Evolutionary conservation across 2,113 vertebrate species (phyloP), one percentile per base, ranked within the genome.

Genomic region (Patagioenas fasciata): DNA sequence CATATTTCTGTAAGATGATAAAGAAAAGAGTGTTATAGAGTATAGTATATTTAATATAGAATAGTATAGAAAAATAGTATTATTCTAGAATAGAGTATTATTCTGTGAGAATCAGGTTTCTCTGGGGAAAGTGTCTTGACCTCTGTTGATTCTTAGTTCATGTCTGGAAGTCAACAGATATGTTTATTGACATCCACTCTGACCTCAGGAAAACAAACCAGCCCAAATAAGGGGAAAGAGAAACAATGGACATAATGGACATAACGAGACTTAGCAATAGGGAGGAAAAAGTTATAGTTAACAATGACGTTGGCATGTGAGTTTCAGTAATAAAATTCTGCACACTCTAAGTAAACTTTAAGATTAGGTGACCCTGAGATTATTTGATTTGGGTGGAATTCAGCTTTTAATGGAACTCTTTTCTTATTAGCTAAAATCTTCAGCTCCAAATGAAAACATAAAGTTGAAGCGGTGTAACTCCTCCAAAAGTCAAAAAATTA

Each of bases 131-230:
- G 29, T 92, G 83, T 88, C 82, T 77, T 93, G 95, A 93, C 82
- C 90, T 86, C 72, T 89, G 7, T 24, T 86, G 20, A 31, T 78
- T 92, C 88, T 75, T 73, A 80, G 67, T 28, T 91, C 86, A 21
- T 42, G 60, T 51, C 86, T 97, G 94, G 88, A 96, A 95, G 83
- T 70, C 69, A 88, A 67, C 71, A 92, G 85, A 94, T 88, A 29
- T 9, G 48, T 88, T 93, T 91, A 94, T 94, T 95, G 88, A 86
- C 88, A 97, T 88, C 88, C 80, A 94, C 64, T 85, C 60, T 91
- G 93, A 93, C 93, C 91, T 95, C 72, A 70, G 77, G 85, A 78
- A 96, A 94, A 80, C 51, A 93, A 90, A 90, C 60, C 38, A 60
- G 36, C 38, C n/a, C 56, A 64, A 94, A 94, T n/a, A 77, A 93